Evolutionary conservation across 2,797 vertebrate genomes (phyloP), one percentile per base, ranked within the genome.

Genomic region (Lacerta viridis): DNA sequence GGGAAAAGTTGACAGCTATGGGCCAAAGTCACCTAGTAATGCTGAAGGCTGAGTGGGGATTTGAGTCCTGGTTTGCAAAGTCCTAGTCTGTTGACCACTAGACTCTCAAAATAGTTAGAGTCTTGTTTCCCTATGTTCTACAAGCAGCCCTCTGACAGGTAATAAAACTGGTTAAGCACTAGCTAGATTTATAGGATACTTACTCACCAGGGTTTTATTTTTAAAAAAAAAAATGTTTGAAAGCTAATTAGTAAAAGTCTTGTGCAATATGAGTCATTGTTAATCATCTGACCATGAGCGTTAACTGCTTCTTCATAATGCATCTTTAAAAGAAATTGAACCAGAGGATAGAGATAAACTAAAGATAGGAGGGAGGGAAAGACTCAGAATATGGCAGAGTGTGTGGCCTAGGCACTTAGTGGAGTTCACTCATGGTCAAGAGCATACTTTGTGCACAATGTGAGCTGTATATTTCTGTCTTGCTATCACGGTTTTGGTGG

Each of bases 51-150:
- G 15, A 50, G 43, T 77, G 41, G 43, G 43, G 10, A 78, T 29
- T 1, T n/a, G 43, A 76, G 29, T 13, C 3, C 43, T 17, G 27
- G 43, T 39, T 41, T 78, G 15, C 29, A 18, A n/a, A 50, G 13
- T 55, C 18, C 43, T 78, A 50, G 76, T 78, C 27, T 6, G n/a
- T 15, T 33, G 39, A 55, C 77, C 29, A 50, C 29, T n/a, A n/a
- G 4, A 7, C 8, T 55, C 27, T 79, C 77, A 79, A 55, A 79
- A 36, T 74, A 74, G 72, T 20, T 43, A n/a, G 80, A 66, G 69
- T 87, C 55, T 76, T 88, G 80, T 81, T 89, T 91, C 75, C 90
- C n/a, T 90, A 93, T 15, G 80, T 55, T 83, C 3, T 8, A 83
- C 72, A 59, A 85, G 80, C 84, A 82, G 43, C 61, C 59, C 80